A percentile compares a stretch with the other conserved stretches of the same genome.
Conservation (phyloP, 2,888 invertebrate genomes). For the Pogonocherus hispidulus region DNA sequence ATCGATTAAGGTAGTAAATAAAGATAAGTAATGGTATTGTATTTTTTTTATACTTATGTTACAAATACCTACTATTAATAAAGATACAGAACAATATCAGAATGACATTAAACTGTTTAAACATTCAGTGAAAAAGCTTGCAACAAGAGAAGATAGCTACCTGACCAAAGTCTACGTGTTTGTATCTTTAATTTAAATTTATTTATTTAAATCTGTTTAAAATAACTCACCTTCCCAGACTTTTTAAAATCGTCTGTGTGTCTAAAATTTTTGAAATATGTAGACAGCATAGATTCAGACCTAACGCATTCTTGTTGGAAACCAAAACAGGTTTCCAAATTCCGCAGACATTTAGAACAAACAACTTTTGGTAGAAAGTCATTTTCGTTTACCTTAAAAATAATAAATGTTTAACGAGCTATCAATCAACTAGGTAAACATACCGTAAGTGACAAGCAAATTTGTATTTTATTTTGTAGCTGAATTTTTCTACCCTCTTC, state of each 20-base stretch:
- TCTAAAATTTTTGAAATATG: slow-evolving; percentile 75
- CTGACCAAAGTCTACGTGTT: no score
- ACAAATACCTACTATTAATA: no score
- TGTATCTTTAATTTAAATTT: no score
- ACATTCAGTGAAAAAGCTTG: no score
- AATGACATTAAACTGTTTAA: no score
- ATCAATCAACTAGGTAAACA: slow-evolving; percentile 48
- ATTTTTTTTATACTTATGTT: no score
- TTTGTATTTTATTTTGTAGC: slow-evolving; percentile 76
- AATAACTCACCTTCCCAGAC: slow-evolving; percentile 71
- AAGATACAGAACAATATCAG: no score
- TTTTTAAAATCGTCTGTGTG: slow-evolving; percentile 75
- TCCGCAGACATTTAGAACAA: slow-evolving; percentile 75
- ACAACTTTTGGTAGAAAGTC: slow-evolving; percentile 80
- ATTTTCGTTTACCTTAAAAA: slow-evolving; percentile 74
- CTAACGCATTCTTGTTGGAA: slow-evolving; percentile 77
- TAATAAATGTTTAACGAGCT: slow-evolving; percentile 16
- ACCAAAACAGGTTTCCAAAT: slow-evolving; percentile 74
- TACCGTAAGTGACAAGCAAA: slow-evolving; percentile 76
- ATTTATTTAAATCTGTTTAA: background rate
- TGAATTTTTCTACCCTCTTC: slow-evolving; percentile 77
- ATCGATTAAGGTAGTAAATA: no score
- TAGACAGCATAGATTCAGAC: slow-evolving; percentile 78
- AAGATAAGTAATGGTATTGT: no score
- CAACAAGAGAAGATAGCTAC: no score